These are phyloP conservation scores for Xyrauchen texanus DNA, from an alignment of 2,113 vertebrate genomes.

Conservation along the genomic window DNA sequence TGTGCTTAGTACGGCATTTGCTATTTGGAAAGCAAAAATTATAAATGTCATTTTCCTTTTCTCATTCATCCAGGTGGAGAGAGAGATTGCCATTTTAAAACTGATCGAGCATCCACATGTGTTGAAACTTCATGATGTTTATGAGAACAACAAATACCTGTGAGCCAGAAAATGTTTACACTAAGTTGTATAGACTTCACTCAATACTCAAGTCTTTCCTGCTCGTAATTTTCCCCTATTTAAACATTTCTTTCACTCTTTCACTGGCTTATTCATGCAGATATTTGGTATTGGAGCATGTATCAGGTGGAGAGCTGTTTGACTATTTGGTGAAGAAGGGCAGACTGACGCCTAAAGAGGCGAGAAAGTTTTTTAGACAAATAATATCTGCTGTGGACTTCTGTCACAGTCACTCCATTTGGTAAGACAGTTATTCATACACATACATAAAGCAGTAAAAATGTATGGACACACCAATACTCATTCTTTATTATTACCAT, in stretches of 20 bases:
- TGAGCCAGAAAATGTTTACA: constrained; percentile 72
- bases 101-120: constrained; percentile 93
- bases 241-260: not conserved
- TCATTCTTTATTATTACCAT: no score
- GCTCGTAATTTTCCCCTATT: not conserved
- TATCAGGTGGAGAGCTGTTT: no score
- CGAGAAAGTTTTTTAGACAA: no score
- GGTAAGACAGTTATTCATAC: constrained; percentile 73
- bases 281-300: no score
- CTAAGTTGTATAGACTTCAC: not conserved
- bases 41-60: not conserved
- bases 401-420: no score
- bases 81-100: constrained; percentile 93
- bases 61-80: constrained; percentile 80
- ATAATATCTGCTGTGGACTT: no score
- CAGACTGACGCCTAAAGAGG: no score
- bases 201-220: not conserved
- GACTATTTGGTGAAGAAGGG: no score
- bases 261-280: not conserved
- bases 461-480: no score
- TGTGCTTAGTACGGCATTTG: not conserved
- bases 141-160: constrained; percentile 97
- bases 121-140: constrained; percentile 92
- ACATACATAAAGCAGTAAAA: no score
- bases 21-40: not conserved